A percentile compares a stretch with the other conserved stretches of the same genome.
Evolutionary conservation across 2,113 vertebrate species (phyloP).

Genomic region (Abramis brama): DNA sequence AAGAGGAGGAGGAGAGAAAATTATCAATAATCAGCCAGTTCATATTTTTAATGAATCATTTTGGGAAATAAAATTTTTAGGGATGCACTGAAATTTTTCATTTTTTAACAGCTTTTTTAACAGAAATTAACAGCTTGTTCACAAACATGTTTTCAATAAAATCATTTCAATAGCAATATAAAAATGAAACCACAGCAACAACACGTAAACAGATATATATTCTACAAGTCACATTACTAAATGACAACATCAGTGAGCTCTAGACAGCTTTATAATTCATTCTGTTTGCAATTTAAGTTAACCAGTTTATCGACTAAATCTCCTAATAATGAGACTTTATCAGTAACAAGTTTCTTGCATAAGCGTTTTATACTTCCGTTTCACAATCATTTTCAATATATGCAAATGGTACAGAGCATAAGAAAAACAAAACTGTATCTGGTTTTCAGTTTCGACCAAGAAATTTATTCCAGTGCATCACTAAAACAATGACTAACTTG

Average conservation of each 20-base stretch:
- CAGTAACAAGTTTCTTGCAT: neutral
- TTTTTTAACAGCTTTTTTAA: too few relatives aligned
- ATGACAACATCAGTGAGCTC: neutral
- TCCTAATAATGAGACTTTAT: neutral
- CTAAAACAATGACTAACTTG: slow-evolving; percentile 25
- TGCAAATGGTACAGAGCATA: neutral
- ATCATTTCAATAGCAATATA: neutral
- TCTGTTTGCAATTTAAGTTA: neutral
- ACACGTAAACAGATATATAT: neutral
- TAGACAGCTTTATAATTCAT: neutral
- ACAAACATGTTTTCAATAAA: neutral
- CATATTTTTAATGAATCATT: neutral
- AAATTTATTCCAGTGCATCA: slow-evolving; percentile 33
- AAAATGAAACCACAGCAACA: neutral
- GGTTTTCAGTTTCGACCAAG: neutral
- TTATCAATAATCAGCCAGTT: neutral
- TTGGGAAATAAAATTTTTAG: neutral
- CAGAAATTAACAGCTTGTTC: too few relatives aligned
- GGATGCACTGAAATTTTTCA: slow-evolving; percentile 30
- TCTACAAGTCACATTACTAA: neutral
- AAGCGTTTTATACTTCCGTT: neutral
- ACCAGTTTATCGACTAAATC: neutral
- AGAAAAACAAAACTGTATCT: neutral
- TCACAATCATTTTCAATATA: neutral
- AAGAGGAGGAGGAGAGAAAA: slow-evolving; percentile 22